Evolutionary conservation across 2,888 invertebrate genomes (phyloP), one percentile per base, ranked within the genome.

Genomic region (Yponomeuta sedellus): DNA sequence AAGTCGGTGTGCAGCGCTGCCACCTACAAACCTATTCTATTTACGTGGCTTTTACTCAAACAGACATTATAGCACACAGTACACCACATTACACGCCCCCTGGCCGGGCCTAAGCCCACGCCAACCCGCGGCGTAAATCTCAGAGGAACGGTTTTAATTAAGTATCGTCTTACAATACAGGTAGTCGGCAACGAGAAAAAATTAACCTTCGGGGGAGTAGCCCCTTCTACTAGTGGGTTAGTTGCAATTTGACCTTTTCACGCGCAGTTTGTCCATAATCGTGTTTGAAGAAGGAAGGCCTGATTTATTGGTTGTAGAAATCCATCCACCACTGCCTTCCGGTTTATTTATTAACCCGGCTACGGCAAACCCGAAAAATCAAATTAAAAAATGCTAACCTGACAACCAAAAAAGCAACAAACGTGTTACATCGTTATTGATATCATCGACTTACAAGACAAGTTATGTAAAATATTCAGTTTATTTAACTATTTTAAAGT

Each of bases 101-200:
- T 12, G 16, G 16, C 16, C 12, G 16, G 59, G 59, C 59, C 22
- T 12, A 66, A 65, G 22, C 44, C 34, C 2, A 25, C 25, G 34
- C 67, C 67, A 64, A 66, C 70, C 67, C 44, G 66, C 73, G 70
- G 71, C 70, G 77, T 79, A 81, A 84, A 83, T 83, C 85, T 85
- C 82, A 69, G 69, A 75, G 78, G 82, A 78, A 75, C 74, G 76
- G 79, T 82, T 86, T 85, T 88, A 89, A 89, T 89, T 86, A 88
- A 83, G 82, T 86, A 84, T 86, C 85, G 80, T 75, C 80, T 84
- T 82, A 73, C 74, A 67, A 64, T 66, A 66, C 67, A 70, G 69
- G 74, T 75, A 62, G 62, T 58, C 82, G 75, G 73, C 75, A 75
- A 74, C 76, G 76, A 78, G 80, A 82, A 83, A 83, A 81, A 82